Base-by-base conservation (phyloP, 1,140 invertebrate genomes). In the Theocolax elegans region DNA sequence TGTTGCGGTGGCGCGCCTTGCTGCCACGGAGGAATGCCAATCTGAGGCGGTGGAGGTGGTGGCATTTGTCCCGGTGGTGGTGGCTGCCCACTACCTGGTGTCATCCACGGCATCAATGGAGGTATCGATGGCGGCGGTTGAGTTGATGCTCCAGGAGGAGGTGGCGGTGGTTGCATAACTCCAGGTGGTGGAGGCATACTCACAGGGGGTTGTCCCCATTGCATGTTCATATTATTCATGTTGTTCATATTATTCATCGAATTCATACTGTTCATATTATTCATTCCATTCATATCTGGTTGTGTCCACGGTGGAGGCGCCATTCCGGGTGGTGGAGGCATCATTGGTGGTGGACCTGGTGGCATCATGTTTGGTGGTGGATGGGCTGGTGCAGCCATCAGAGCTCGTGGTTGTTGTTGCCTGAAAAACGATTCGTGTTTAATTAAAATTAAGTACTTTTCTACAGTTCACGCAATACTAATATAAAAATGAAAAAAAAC, bases 351-450 rank as follows among this genome's bases (percentile, higher is more conserved):
- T 0, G 86, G 84, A 21, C 42, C 53, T 1, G 83, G 81, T 13
- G 77, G 74, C 82, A 83, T 82, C 80, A 84, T 84, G 62, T 87
- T 85, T 0, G 81, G 82, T 0, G 85, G 84, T 12, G 86, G 84
- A 72, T 87, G 84, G 1, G 83, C 84, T 17, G 90, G 90, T 1
- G 89, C 87, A 12, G 89, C 87, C 87, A 91, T 90, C 29, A 91
- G 82, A 42, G 91, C 89, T 53, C 90, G 86, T 56, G 90, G 89
- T 21, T 90, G 86, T 72, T 85, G 81, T 29, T 85, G 79, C 58
- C 81, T 80, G 23, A 21, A 27, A 63, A n/a, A n/a, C n/a, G n/a
- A n/a, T n/a, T n/a, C n/a, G n/a, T n/a, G n/a, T n/a, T n/a, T n/a
- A n/a, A n/a, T n/a, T n/a, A n/a, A n/a, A n/a, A n/a, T n/a, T n/a